These are phyloP conservation scores for Steatornis caripensis DNA, from an alignment of 2,113 vertebrate genomes.

Conservation along the genomic window DNA sequence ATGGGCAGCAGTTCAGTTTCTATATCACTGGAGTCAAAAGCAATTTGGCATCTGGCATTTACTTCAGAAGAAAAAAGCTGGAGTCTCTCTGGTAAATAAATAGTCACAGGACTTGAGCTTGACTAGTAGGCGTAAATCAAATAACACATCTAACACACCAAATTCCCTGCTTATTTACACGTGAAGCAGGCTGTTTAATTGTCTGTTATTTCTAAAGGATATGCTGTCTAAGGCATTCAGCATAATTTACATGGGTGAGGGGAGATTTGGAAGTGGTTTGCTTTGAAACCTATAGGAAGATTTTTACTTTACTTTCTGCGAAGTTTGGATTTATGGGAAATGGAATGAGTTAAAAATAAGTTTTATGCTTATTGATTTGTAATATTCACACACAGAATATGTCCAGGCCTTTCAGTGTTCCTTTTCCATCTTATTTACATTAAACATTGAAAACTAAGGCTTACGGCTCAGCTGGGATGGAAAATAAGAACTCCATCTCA, in stretches of 20 bases:
- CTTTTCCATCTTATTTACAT: background rate
- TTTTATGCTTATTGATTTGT: background rate
- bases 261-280: background rate
- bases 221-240: background rate
- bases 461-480: background rate
- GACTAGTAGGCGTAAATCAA: background rate
- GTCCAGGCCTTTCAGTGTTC: background rate
- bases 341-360: background rate
- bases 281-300: background rate
- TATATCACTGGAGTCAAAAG: background rate
- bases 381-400: background rate
- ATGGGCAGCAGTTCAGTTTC: background rate
- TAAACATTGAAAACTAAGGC: background rate
- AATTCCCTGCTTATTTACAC: conserved; percentile 1
- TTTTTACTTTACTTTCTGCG: background rate
- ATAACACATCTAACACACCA: background rate
- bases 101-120: background rate
- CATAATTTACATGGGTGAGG: background rate
- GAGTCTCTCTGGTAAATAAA: background rate
- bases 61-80: background rate
- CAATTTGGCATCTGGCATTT: background rate
- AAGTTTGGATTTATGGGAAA: background rate
- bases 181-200: background rate
- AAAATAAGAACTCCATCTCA: background rate
- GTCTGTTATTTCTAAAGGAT: conserved; percentile 2